A percentile compares a stretch with the other conserved stretches of the same genome.
Evolutionary conservation across 2,113 vertebrate genomes (phyloP).

Genomic region (Chiloscyllium plagiosum): DNA sequence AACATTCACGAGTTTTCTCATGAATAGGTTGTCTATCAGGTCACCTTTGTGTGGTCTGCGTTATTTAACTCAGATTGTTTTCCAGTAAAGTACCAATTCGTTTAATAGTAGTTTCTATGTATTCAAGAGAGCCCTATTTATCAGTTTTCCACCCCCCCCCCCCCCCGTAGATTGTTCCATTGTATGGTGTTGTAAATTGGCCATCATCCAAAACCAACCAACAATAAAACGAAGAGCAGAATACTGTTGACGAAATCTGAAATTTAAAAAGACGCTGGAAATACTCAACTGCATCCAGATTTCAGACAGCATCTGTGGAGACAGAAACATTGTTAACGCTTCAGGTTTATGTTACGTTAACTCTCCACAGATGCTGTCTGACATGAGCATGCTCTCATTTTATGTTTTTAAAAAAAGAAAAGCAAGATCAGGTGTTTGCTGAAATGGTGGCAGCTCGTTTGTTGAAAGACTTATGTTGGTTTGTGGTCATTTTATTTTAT

Average conservation of each 20-base stretch:
- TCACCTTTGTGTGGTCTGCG: not conserved
- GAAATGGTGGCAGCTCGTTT: not conserved
- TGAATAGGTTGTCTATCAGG: not conserved
- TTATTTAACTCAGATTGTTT: not conserved
- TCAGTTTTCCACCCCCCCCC: not conserved
- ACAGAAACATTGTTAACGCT: too few relatives aligned
- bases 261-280: not conserved
- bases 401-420: not conserved
- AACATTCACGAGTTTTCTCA: not conserved
- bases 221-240: not conserved
- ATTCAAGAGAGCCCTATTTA: too few relatives aligned
- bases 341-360: too few relatives aligned
- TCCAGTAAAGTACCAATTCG: not conserved
- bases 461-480: not conserved
- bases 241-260: not conserved
- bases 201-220: not conserved
- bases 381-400: too few relatives aligned
- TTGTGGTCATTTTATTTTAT: not conserved
- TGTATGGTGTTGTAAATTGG: not conserved
- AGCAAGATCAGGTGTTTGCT: not conserved
- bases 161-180: not conserved
- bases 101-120: not conserved
- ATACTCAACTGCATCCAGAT: not conserved
- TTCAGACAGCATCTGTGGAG: not conserved
- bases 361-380: too few relatives aligned